Base-by-base conservation (phyloP, 2,888 invertebrate genomes). In the Pandemis corylana region DNA sequence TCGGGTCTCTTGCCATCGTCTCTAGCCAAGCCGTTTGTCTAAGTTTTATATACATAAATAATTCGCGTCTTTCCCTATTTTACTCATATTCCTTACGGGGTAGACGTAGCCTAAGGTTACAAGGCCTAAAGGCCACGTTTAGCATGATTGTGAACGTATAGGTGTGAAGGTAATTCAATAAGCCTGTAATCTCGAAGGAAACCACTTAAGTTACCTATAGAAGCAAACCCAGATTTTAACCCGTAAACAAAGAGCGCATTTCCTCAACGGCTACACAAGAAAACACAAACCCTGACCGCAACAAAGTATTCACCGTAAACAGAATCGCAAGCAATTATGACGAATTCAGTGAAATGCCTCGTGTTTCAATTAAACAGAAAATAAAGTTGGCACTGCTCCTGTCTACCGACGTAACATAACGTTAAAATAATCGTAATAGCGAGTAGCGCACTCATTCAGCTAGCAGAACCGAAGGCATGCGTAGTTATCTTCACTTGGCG, bases 351-450 rank as follows among this genome's bases (percentile, higher is more conserved):
- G 88, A 89, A 89, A 88, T 83, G 86, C 86, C 85, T 87, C 89
- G 87, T 88, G 88, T 89, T 90, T 89, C 87, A 89, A 88, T 89
- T 88, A 89, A 89, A 89, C 84, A 86, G 87, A 89, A 90, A 89
- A 89, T 89, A 89, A 88, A 87, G 85, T 89, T 89, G 89, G 89
- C 90, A 89, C 86, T 82, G 84, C 82, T 71, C 66, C 74, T 75
- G 82, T 86, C 83, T 82, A 82, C 82, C 89, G 85, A 86, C 87
- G 87, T 87, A 86, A 87, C 83, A 87, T 89, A 86, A 88, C 88
- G 88, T 88, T 87, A 85, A 87, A 90, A 89, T 89, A 88, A 89
- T 87, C 87, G 85, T 85, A 85, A 87, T 87, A 84, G 83, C 84
- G 83, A 85, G 85, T 85, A 86, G 85, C 67, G 68, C 76, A 82